A percentile compares a stretch with the other conserved stretches of the same genome.
These are phyloP conservation scores for Ophiodon elongatus DNA, from an alignment of 2,113 vertebrate genomes.

Conservation along the genomic window DNA sequence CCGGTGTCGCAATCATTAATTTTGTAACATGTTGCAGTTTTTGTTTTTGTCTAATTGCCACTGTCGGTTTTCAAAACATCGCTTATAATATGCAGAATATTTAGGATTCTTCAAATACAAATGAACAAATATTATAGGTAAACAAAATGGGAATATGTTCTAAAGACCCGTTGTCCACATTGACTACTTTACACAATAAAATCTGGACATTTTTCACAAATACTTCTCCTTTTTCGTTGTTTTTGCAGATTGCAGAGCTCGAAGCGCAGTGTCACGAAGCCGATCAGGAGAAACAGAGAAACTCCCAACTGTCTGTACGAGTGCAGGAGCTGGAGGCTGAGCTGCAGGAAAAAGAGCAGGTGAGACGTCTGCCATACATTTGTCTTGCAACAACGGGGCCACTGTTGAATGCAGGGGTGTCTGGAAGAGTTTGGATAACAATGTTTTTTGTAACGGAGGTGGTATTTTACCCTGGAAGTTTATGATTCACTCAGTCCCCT, in stretches of 20 bases:
- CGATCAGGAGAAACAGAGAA: constrained; percentile 91
- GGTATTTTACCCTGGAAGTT: neutral
- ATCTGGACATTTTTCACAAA: neutral
- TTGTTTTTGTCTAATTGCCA: constrained; percentile 8
- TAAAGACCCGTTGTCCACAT: neutral
- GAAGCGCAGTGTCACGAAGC: constrained; percentile 92
- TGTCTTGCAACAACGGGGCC: neutral
- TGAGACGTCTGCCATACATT: constrained; percentile 61
- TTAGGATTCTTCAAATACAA: neutral
- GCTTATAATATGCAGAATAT: neutral
- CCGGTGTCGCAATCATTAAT: constrained; percentile 33
- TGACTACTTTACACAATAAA: neutral
- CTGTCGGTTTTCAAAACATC: constrained; percentile 1
- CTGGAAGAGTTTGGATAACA: neutral
- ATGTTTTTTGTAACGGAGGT: neutral
- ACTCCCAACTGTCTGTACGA: constrained; percentile 85
- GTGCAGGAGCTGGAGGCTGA: constrained; percentile 92
- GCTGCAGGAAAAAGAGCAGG: constrained; percentile 93
- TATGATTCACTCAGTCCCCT: neutral
- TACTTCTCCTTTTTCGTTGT: neutral
- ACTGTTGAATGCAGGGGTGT: neutral
- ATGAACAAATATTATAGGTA: neutral
- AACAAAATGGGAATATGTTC: neutral
- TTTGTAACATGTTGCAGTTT: constrained; percentile 20
- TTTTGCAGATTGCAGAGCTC: constrained; percentile 89